A percentile compares a stretch with the other conserved stretches of the same genome.
Evolutionary conservation across 2,113 vertebrate species (phyloP).

Genomic region (Pimephales promelas): DNA sequence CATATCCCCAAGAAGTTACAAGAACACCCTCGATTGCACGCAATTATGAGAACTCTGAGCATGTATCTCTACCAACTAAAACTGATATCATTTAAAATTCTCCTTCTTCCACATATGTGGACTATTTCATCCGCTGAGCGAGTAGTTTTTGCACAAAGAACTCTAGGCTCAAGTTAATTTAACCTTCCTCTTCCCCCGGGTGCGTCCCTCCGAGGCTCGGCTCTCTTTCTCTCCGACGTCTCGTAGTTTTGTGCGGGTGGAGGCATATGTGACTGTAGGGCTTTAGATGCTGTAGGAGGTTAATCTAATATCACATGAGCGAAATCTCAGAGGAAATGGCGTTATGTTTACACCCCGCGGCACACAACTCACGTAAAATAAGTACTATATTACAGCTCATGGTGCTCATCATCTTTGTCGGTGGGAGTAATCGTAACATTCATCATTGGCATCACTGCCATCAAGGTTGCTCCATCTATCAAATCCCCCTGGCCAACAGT

Average conservation of each 20-base stretch:
- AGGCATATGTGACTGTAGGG: constrained; percentile 2
- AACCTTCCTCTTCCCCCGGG: constrained; percentile 46
- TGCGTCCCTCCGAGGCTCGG: constrained; percentile 4
- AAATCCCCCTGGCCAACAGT: neutral
- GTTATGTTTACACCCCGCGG: constrained; percentile 41
- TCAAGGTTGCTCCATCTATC: constrained; percentile 6
- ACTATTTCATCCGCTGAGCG: constrained; percentile 51
- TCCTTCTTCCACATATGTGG: constrained; percentile 53
- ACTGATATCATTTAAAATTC: constrained; percentile 56
- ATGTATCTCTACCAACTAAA: constrained; percentile 17
- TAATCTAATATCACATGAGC: constrained; percentile 53
- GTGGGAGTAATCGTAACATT: constrained; percentile 5
- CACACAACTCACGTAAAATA: constrained; percentile 17
- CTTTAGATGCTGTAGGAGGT: constrained; percentile 48
- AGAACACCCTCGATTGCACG: constrained; percentile 26
- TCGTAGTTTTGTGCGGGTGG: constrained; percentile 31
- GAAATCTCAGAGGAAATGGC: constrained; percentile 27
- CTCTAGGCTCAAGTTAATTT: constrained; percentile 48
- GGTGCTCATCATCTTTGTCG: constrained; percentile 7
- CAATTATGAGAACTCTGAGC: constrained; percentile 38
- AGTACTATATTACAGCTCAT: neutral
- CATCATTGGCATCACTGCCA: constrained; percentile 18
- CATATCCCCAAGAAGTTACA: constrained; percentile 12
- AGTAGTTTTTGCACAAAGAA: constrained; percentile 31
- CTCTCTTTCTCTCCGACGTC: constrained; percentile 16